Evolutionary conservation across 2,888 invertebrate genomes (phyloP).

Genomic region (Hypena proboscidalis): DNA sequence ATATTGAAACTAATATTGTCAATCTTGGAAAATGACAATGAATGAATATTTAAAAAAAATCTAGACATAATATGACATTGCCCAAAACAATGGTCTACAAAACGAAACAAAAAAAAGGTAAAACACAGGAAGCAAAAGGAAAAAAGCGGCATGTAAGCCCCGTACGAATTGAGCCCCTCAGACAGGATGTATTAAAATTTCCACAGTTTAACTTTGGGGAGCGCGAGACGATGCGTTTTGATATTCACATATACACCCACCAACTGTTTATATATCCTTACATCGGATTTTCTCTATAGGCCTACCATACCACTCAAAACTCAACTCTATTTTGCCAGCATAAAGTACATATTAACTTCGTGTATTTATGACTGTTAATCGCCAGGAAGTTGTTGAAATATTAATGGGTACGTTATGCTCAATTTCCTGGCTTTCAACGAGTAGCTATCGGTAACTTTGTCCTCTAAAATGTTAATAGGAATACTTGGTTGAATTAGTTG

Average conservation of each 20-base stretch:
- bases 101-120: slow-evolving; percentile 1
- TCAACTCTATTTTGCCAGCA: slow-evolving; percentile 34
- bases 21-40: too few relatives aligned
- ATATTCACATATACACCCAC: slow-evolving; percentile 54
- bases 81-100: neutral
- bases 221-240: slow-evolving; percentile 67
- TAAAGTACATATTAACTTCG: slow-evolving; percentile 41
- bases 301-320: slow-evolving; percentile 29
- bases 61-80: too few relatives aligned
- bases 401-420: slow-evolving; percentile 80
- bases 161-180: slow-evolving; percentile 47
- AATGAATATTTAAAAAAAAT: too few relatives aligned
- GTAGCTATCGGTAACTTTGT: slow-evolving; percentile 74
- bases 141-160: slow-evolving; percentile 50
- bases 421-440: slow-evolving; percentile 81
- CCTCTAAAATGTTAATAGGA: slow-evolving; percentile 62
- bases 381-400: slow-evolving; percentile 80
- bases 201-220: slow-evolving; percentile 73
- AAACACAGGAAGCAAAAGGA: slow-evolving; percentile 10
- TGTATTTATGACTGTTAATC: slow-evolving; percentile 58
- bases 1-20: too few relatives aligned
- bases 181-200: slow-evolving; percentile 74
- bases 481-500: slow-evolving; percentile 52
- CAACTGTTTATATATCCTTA: slow-evolving; percentile 48
- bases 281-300: slow-evolving; percentile 51